Base-by-base conservation (phyloP, 64 coral and sea anemone genomes). In the Acropora tenuis region DNA sequence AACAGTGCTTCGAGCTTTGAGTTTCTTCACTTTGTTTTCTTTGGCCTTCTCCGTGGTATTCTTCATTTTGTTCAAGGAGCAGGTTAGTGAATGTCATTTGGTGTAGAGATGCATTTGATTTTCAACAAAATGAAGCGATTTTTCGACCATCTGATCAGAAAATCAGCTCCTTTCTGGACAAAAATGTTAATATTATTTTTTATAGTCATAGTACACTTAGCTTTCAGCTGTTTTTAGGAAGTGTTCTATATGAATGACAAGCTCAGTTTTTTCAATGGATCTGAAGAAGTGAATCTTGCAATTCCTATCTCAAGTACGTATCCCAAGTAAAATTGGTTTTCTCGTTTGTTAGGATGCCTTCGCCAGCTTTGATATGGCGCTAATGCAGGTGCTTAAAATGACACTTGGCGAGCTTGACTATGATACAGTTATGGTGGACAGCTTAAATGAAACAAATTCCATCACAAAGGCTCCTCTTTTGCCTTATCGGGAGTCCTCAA, bases 381-480 rank as follows among this genome's bases (percentile, higher is more conserved):
- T 94, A 15, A 74, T 94, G 10, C 90, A 89, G 65, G 89, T 82
- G 41, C 86, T 89, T 42, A 88, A 90, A 41, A 94, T 94, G 93
- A 94, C 84, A 15, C 45, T 90, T 60, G 93, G 93, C 7, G 93
- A 94, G 49, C 20, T 94, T 47, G 93, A 89, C 71, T 94, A 94
- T 63, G 48, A 79, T 2, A 79, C 83, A 5, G 43, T 89, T 19
- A 19, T 94, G 65, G 84, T 90, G 40, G 88, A 94, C 68, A 89
- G 46, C 65, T 43, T 79, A 9, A 40, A 85, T 0, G 52, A 12
- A 3, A 74, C 10, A 15, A 87, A 92, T 79, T 4, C 59, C 7
- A 47, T 20, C 4, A 73, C 58, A 41, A 63, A 85, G 16, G 84
- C 75, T 1, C 82, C 50, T 52, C 50, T 85, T 10, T 42, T 94